phyloP scores from a whole-genome alignment of 1,140 invertebrate genomes.

The Andrena cerasifolii region DNA sequence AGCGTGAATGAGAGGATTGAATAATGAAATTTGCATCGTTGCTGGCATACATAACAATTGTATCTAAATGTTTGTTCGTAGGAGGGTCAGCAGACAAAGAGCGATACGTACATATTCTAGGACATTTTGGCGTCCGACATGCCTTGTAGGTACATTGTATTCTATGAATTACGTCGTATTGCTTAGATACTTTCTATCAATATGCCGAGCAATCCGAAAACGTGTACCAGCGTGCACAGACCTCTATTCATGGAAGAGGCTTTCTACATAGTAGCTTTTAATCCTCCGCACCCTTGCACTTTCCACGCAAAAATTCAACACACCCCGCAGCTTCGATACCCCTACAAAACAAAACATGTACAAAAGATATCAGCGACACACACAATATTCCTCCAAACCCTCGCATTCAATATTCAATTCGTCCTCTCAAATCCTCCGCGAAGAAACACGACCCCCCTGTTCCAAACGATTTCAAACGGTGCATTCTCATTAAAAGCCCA shows the following conservation, averaged over 20 bases:
- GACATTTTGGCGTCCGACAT: slow-evolving; percentile 68
- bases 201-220: slow-evolving; percentile 13
- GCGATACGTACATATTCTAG: slow-evolving; percentile 82
- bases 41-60: slow-evolving; percentile 60
- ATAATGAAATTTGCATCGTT: background rate
- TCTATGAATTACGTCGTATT: slow-evolving; percentile 58
- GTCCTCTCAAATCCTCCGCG: too few relatives aligned
- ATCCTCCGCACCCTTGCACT: slow-evolving; percentile 20
- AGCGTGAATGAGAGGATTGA: slow-evolving; percentile 7
- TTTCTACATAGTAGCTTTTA: slow-evolving; percentile 1
- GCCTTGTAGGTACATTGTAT: slow-evolving; percentile 67
- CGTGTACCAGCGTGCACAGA: background rate
- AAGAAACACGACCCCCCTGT: too few relatives aligned
- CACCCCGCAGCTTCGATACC: too few relatives aligned
- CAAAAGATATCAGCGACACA: too few relatives aligned
- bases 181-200: slow-evolving; percentile 48
- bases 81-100: slow-evolving; percentile 75
- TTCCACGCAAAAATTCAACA: too few relatives aligned
- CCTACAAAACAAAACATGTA: too few relatives aligned
- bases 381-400: too few relatives aligned
- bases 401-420: too few relatives aligned
- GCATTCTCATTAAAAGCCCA: too few relatives aligned
- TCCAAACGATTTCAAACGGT: too few relatives aligned
- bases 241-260: slow-evolving; percentile 4
- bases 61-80: slow-evolving; percentile 67